Percentiles rank a stretch among this genome's conserved stretches.
These are phyloP conservation scores for Scelioninae gen. 1 DNA, from an alignment of 2,888 invertebrate genomes.

Conservation along the genomic window DNA sequence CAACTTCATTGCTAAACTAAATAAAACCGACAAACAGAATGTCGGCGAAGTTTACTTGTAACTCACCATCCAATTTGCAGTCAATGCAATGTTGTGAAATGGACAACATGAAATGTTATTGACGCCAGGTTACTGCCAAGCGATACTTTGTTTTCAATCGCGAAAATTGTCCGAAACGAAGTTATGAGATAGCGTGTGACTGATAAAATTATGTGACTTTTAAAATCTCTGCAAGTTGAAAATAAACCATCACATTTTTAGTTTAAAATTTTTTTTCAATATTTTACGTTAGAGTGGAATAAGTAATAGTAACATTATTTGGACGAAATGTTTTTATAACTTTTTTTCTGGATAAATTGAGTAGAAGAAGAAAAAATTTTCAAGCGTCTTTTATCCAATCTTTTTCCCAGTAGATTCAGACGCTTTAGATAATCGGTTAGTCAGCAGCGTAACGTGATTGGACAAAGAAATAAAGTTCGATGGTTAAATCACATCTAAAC, in stretches of 20 bases:
- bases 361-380: slow-evolving; percentile 14
- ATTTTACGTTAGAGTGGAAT: neutral
- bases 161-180: slow-evolving; percentile 11
- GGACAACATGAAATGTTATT: slow-evolving; percentile 42
- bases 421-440: slow-evolving; percentile 48
- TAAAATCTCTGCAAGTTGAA: neutral
- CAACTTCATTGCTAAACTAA: slow-evolving; percentile 20
- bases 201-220: slow-evolving; percentile 6
- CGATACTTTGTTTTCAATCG: slow-evolving; percentile 18
- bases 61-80: slow-evolving; percentile 27
- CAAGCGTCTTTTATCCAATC: slow-evolving; percentile 42
- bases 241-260: too few species aligned
- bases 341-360: slow-evolving; percentile 22
- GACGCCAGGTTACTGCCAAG: slow-evolving; percentile 34
- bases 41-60: slow-evolving; percentile 21
- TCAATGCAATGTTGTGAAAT: slow-evolving; percentile 32
- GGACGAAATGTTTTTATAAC: slow-evolving; percentile 1
- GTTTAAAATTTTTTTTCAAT: too few species aligned
- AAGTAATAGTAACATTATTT: neutral
- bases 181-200: too few species aligned
- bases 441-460: slow-evolving; percentile 33
- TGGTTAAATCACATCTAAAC: slow-evolving; percentile 42
- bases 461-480: slow-evolving; percentile 43
- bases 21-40: slow-evolving; percentile 33
- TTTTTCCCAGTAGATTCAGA: slow-evolving; percentile 29